Base-by-base conservation (phyloP, 2,113 vertebrate species). In the Pongo pygmaeus region DNA sequence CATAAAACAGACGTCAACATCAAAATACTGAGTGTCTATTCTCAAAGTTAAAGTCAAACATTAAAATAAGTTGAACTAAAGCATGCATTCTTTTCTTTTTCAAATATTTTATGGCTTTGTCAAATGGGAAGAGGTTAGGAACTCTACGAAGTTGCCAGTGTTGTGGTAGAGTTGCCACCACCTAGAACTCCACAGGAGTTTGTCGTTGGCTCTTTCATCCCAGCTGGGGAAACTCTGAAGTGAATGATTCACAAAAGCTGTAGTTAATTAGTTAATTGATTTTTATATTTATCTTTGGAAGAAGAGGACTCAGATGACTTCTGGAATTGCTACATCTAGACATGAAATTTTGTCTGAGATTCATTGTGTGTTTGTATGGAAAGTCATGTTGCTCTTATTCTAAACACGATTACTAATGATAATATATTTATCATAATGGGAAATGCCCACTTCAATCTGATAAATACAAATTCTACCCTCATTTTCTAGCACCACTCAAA, bases 1-100 rank as follows among this genome's bases (percentile, higher is more conserved):
- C 97, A 98, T 97, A 97, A 98, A 98, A 98, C 97, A 99, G 98
- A 98, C 98, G 98, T 98, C 96, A 96, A n/a, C 98, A 98, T 98
- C 98, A 98, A 98, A 98, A 98, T 98, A 97, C 95, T 87, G 70
- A 98, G 93, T 97, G 97, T 98, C 35, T 96, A 97, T 97, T 72
- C 27, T 75, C 12, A 20, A 94, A 48, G 2, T 98, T 96, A 98
- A 84, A 98, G 79, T 96, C 95, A 97, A 98, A 98, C 96, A 97
- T 97, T 96, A 98, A 98, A 98, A 98, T 97, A 98, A 97, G 91
- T 97, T 96, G 98, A 98, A 96, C 46, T 97, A 94, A 98, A 98
- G 92, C 94, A 97, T 97, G 90, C 95, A 92, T 98, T 98, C 81
- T 98, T 98, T 98, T 96, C 93, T 96, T 93, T 97, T 97, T 98